These are phyloP conservation scores for Muscidifurax raptorellus DNA, from an alignment of 1,140 invertebrate species.

Conservation along the genomic window DNA sequence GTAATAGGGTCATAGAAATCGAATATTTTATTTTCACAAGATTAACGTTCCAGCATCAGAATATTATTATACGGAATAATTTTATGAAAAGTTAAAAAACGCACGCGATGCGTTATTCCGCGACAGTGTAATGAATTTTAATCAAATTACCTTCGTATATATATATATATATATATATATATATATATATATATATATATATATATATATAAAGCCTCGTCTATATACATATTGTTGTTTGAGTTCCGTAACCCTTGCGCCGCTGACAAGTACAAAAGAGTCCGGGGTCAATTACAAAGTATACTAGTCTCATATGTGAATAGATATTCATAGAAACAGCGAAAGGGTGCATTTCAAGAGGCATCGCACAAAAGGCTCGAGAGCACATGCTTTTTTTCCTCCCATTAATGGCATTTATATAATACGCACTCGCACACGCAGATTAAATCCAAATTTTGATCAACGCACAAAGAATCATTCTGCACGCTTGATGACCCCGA, in stretches of 20 bases:
- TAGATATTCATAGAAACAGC: slow-evolving; percentile 44
- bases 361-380: slow-evolving; percentile 32
- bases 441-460: slow-evolving; percentile 26
- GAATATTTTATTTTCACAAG: too few species aligned
- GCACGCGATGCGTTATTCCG: neutral
- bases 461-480: slow-evolving; percentile 18
- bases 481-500: neutral
- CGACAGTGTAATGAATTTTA: slow-evolving; percentile 1
- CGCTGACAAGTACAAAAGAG: slow-evolving; percentile 5
- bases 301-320: slow-evolving; percentile 28
- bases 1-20: too few species aligned
- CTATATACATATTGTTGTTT: neutral
- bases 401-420: slow-evolving; percentile 26
- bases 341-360: slow-evolving; percentile 41
- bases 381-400: slow-evolving; percentile 11
- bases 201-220: neutral
- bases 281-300: slow-evolving; percentile 40
- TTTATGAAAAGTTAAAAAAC: too few species aligned
- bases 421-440: neutral
- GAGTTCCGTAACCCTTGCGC: slow-evolving; percentile 16
- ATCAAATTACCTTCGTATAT: neutral
- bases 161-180: too few species aligned
- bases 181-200: too few species aligned
- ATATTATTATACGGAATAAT: too few species aligned
- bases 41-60: too few species aligned